These are phyloP conservation scores for Poecile montanus DNA, from an alignment of 2,797 vertebrate species.

Conservation along the genomic window DNA sequence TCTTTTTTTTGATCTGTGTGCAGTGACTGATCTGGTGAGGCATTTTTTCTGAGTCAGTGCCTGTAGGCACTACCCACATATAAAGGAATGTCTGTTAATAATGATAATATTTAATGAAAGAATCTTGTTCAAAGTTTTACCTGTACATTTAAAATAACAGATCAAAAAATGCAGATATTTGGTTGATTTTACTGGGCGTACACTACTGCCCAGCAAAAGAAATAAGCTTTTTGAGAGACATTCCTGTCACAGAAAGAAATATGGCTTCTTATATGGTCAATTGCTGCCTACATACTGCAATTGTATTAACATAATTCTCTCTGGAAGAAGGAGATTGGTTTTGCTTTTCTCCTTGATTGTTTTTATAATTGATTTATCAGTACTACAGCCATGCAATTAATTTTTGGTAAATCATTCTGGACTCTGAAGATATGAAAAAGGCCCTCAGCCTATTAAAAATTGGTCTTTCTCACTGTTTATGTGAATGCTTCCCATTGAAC, in stretches of 20 bases:
- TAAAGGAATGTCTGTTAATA: constrained; percentile 46
- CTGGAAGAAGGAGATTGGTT: background rate
- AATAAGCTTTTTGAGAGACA: background rate
- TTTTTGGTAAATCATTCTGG: background rate
- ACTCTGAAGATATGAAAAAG: background rate
- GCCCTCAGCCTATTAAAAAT: background rate
- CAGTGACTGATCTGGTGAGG: background rate
- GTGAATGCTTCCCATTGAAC: background rate
- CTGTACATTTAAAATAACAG: background rate
- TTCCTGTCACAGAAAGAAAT: background rate
- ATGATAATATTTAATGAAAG: constrained; percentile 42
- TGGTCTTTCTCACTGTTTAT: background rate
- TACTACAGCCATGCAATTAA: background rate
- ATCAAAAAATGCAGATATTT: background rate
- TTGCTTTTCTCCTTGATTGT: background rate
- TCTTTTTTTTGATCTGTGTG: background rate
- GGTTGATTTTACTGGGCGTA: background rate
- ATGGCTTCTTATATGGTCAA: background rate
- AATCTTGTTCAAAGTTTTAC: background rate
- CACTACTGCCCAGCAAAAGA: background rate
- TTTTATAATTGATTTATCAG: constrained; percentile 34
- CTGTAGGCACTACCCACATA: constrained; percentile 35
- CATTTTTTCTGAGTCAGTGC: constrained; percentile 7
- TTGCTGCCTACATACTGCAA: background rate
- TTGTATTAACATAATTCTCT: background rate